A percentile compares a stretch with the other conserved stretches of the same genome.
phyloP scores from a whole-genome alignment of 2,888 invertebrate species.

The Eurytoma adleriae region DNA sequence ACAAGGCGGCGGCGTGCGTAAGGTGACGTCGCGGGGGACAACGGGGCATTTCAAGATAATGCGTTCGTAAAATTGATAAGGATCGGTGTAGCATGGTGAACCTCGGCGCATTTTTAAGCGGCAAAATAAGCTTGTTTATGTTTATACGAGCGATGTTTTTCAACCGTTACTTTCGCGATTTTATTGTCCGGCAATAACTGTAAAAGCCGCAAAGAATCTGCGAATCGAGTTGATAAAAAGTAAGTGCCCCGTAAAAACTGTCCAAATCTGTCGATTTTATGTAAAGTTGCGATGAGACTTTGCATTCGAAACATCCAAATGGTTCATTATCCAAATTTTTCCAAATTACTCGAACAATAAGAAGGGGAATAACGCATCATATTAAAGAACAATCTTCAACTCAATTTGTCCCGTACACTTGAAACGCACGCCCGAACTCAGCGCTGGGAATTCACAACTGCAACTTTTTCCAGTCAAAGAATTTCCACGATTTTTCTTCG shows the following conservation, averaged over 20 bases:
- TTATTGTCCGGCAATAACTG: constrained; percentile 39
- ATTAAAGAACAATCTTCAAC: background rate
- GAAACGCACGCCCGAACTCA: background rate
- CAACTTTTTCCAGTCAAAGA: no score
- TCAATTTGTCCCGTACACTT: background rate
- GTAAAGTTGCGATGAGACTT: background rate
- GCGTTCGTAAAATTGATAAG: constrained; percentile 26
- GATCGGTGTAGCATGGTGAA: constrained; percentile 1
- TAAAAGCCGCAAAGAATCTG: constrained; percentile 27
- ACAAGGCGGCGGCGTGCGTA: background rate
- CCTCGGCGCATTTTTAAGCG: constrained; percentile 3
- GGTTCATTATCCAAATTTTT: background rate
- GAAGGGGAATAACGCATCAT: background rate
- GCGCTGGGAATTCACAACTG: background rate
- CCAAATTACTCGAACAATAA: background rate
- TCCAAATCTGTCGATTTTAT: background rate
- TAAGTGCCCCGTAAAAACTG: constrained; percentile 28
- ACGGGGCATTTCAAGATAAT: background rate
- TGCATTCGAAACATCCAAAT: background rate
- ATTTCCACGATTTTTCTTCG: constrained; percentile 8
- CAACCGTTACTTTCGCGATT: constrained; percentile 24
- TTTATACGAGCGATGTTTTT: background rate
- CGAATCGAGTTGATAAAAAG: constrained; percentile 27
- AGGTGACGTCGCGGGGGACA: no score
- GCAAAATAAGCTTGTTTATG: constrained; percentile 36